Conservation (phyloP, 1,140 invertebrate genomes). For the Saccostrea cuccullata region DNA sequence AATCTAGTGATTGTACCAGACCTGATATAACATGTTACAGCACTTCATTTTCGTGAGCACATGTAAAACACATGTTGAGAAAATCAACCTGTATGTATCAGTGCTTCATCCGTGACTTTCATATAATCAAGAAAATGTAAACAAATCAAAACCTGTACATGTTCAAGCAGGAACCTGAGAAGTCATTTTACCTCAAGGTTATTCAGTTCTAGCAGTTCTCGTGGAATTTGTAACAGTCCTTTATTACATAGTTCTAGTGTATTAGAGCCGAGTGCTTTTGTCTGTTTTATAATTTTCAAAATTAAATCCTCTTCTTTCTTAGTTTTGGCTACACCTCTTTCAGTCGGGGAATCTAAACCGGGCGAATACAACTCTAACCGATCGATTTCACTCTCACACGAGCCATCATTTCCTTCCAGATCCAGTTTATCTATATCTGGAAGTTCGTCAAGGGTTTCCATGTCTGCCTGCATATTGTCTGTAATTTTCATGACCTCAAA, state of each 20-base stretch:
- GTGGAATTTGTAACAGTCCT: slow-evolving; percentile 68
- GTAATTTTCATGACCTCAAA: slow-evolving; percentile 16
- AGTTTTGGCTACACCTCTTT: slow-evolving; percentile 67
- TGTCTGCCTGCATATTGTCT: slow-evolving; percentile 17
- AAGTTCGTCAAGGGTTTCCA: slow-evolving; percentile 54
- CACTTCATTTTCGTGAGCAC: too few species aligned
- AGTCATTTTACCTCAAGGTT: slow-evolving; percentile 68
- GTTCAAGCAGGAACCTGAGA: not conserved
- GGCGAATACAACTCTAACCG: slow-evolving; percentile 54
- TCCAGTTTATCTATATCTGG: slow-evolving; percentile 49
- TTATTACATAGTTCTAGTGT: slow-evolving; percentile 72
- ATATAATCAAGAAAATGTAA: not conserved
- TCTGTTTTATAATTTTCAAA: slow-evolving; percentile 66
- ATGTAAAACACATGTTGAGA: not conserved
- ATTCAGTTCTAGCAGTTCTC: slow-evolving; percentile 72
- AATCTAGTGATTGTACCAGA: too few species aligned
- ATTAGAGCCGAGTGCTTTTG: slow-evolving; percentile 64
- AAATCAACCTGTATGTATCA: not conserved
- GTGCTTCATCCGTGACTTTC: too few species aligned
- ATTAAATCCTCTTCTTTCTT: slow-evolving; percentile 66
- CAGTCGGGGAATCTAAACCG: slow-evolving; percentile 66
- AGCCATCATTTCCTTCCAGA: slow-evolving; percentile 52
- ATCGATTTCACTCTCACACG: slow-evolving; percentile 65
- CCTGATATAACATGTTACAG: too few species aligned
- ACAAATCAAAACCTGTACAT: not conserved